Base-by-base conservation (phyloP, 2,113 vertebrate species). In the Oceanodroma tethys region DNA sequence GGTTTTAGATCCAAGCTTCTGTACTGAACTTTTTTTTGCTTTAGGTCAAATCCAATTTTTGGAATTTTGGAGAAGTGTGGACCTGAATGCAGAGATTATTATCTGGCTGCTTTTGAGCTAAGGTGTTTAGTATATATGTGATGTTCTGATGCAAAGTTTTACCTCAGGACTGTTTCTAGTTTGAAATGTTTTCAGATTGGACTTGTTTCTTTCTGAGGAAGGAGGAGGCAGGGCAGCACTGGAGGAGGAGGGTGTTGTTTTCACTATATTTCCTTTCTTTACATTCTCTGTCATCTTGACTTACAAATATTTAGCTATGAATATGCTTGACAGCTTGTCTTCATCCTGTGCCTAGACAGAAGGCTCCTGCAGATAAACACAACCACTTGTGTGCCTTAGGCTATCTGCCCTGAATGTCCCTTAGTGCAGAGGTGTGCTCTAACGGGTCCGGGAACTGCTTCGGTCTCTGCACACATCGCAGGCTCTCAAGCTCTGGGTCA, bases 381-480 rank as follows among this genome's bases (percentile, higher is more conserved):
- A 17, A 72, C 8, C 13, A 7, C 17, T 48, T 25, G 6, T 45
- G 26, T 38, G 14, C 48, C 34, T 13, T 42, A 38, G 8, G 27
- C 52, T 62, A 1, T 59, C n/a, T 59, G 32, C 8, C 16, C 48
- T 30, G 32, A 42, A 30, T 15, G 30, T 27, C 34, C 10, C 59
- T 25, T n/a, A 30, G n/a, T 27, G 25, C 21, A 58, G 63, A 81
- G 42, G 13, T 36, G 25, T 86, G 21, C 14, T 73, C 30, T 63
- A 10, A 48, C 45, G 25, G 16, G 32, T 63, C n/a, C 1, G 0
- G 22, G 48, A 59, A 19, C 58, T 27, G 23, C 34, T 81, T 21
- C 8, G 1, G 16, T 34, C 48, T 36, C 40, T 55, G 29, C 8
- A n/a, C 19, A 23, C 6, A 4, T 32, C 0, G 0, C 19, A 43